These are phyloP conservation scores for Apostichopus californicus DNA, from an alignment of 35 echinoderm and acorn worm species.

Conservation along the genomic window DNA sequence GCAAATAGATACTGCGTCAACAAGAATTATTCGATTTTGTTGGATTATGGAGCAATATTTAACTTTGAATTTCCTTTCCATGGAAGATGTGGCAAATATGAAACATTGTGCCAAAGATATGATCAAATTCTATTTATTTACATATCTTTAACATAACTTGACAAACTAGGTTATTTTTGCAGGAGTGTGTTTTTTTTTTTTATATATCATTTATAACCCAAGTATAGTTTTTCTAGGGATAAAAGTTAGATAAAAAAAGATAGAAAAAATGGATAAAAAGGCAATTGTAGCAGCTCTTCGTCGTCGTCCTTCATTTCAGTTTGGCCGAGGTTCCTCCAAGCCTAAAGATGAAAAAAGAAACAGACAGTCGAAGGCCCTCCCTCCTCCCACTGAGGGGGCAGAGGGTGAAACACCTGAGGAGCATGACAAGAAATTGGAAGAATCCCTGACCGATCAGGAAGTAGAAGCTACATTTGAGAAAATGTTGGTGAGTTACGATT, in stretches of 20 bases:
- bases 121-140: not conserved
- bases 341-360: conserved; percentile 30
- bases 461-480: conserved; percentile 55
- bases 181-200: no score
- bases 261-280: not conserved
- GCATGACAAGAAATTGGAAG: conserved; percentile 5
- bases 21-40: no score
- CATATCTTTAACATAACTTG: no score
- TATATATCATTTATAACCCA: no score
- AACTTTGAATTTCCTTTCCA: not conserved
- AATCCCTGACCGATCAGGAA: conserved; percentile 53
- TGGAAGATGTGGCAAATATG: not conserved
- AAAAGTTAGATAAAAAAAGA: no score
- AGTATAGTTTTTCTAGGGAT: no score
- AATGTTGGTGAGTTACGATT: conserved; percentile 51
- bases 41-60: no score
- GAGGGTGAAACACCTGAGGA: conserved; percentile 34
- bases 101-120: not conserved
- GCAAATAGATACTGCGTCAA: no score
- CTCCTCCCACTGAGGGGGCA: not conserved
- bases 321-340: conserved; percentile 40
- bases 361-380: not conserved
- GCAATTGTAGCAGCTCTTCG: conserved; percentile 41
- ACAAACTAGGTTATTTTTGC: no score
- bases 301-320: conserved; percentile 61